Evolutionary conservation across 2,113 vertebrate genomes (phyloP).

Genomic region (Barbus barbus): DNA sequence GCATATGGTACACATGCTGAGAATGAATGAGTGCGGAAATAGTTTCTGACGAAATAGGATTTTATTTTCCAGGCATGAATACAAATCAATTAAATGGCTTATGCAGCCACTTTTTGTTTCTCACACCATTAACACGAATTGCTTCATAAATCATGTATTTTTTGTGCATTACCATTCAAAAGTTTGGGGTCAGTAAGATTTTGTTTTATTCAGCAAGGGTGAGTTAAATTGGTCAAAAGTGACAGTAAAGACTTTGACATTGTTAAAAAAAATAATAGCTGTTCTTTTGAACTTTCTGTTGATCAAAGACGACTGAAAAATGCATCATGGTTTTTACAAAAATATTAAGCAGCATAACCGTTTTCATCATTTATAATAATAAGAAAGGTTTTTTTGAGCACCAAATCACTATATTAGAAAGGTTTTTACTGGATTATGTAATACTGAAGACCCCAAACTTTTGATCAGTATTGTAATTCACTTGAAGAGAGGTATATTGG

Average conservation of each 20-base stretch:
- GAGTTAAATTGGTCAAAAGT: background rate
- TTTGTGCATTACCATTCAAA: background rate
- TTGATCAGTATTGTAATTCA: background rate
- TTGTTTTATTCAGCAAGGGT: background rate
- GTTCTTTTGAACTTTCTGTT: background rate
- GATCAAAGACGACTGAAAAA: background rate
- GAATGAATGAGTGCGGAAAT: slow-evolving; percentile 13
- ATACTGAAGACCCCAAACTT: background rate
- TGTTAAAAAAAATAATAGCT: too few relatives aligned
- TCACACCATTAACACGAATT: background rate
- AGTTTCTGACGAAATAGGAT: background rate
- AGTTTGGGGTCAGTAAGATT: background rate
- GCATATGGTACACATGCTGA: slow-evolving; percentile 27
- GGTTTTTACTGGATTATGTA: background rate
- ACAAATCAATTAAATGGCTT: slow-evolving; percentile 10
- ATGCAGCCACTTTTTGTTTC: background rate
- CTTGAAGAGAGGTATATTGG: background rate
- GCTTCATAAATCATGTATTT: background rate
- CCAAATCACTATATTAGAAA: background rate
- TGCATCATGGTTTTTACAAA: background rate
- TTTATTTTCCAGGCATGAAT: slow-evolving; percentile 18
- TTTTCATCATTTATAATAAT: background rate
- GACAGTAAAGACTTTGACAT: background rate
- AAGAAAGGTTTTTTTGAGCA: background rate
- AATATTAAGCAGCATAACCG: background rate